Conservation (phyloP, 2,113 vertebrate genomes). For the Rhinogobius similis region DNA sequence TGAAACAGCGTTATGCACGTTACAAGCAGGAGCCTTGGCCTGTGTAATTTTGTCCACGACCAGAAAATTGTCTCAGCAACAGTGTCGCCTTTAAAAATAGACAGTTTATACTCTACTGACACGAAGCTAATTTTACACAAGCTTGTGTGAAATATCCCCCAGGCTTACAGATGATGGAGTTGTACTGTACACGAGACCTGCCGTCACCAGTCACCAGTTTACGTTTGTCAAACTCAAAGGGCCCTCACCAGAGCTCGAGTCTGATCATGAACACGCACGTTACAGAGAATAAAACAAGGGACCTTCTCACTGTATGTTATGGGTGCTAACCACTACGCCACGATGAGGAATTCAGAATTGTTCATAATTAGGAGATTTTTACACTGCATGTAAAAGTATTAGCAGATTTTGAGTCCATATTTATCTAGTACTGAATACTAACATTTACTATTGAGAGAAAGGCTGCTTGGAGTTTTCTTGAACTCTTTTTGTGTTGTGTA, state of each 20-base stretch:
- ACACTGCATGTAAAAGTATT: too few species aligned
- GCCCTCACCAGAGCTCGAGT: background rate
- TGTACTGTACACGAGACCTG: slow-evolving; percentile 16
- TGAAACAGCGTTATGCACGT: slow-evolving; percentile 32
- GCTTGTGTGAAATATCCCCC: slow-evolving; percentile 44
- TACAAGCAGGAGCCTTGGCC: slow-evolving; percentile 10
- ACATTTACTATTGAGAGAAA: background rate
- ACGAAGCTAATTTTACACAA: slow-evolving; percentile 69
- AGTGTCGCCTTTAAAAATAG: slow-evolving; percentile 73
- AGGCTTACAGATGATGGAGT: slow-evolving; percentile 41
- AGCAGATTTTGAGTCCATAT: too few species aligned
- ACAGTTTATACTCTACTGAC: slow-evolving; percentile 73
- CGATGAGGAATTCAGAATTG: too few species aligned
- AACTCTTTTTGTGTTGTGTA: background rate
- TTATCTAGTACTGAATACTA: background rate
- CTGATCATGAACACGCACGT: too few species aligned
- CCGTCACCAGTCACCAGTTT: background rate
- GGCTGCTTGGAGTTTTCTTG: too few species aligned
- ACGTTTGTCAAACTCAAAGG: background rate
- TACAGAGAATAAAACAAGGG: too few species aligned
- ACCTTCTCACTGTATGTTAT: too few species aligned
- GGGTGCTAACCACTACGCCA: too few species aligned
- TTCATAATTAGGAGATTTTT: too few species aligned
- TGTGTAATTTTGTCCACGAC: slow-evolving; percentile 37
- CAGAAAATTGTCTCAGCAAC: slow-evolving; percentile 65